A percentile compares a stretch with the other conserved stretches of the same genome.
phyloP scores from a whole-genome alignment of 1,140 invertebrate species.

The Lutraria rhynchaena region DNA sequence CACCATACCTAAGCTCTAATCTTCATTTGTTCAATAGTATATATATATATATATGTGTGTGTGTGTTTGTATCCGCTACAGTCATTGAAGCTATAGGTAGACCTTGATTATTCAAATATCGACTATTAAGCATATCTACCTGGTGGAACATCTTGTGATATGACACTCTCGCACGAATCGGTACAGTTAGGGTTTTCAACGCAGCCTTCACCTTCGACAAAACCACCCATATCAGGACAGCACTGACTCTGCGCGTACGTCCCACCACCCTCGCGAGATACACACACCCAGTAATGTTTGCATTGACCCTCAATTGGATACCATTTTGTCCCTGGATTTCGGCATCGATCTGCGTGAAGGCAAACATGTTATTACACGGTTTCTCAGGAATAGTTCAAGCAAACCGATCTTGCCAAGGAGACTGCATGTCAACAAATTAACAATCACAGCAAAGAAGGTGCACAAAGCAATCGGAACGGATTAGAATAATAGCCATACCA shows the following conservation, averaged over 20 bases:
- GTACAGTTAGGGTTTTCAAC: slow-evolving; percentile 45
- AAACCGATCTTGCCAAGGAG: too few species aligned
- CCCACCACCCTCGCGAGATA: slow-evolving; percentile 16
- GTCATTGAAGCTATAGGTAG: too few species aligned
- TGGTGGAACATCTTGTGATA: slow-evolving; percentile 22
- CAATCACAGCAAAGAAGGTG: too few species aligned
- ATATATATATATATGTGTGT: too few species aligned
- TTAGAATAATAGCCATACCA: too few species aligned
- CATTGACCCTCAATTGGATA: slow-evolving; percentile 54
- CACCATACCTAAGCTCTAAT: too few species aligned
- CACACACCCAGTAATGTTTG: slow-evolving; percentile 53
- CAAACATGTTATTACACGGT: background rate
- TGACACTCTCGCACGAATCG: slow-evolving; percentile 33
- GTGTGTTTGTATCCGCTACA: too few species aligned
- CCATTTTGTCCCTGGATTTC: slow-evolving; percentile 32
- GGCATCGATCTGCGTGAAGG: slow-evolving; percentile 42
- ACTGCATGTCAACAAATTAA: too few species aligned
- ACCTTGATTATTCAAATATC: too few species aligned
- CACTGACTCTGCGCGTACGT: slow-evolving; percentile 35
- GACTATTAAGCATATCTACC: too few species aligned
- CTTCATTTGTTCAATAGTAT: too few species aligned
- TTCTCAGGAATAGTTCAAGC: background rate
- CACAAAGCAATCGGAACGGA: too few species aligned
- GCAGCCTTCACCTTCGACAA: slow-evolving; percentile 47
- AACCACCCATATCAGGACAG: slow-evolving; percentile 51